Evolutionary conservation across 2,113 vertebrate genomes (phyloP), one percentile per base, ranked within the genome.

Genomic region (Carlito syrichta): DNA sequence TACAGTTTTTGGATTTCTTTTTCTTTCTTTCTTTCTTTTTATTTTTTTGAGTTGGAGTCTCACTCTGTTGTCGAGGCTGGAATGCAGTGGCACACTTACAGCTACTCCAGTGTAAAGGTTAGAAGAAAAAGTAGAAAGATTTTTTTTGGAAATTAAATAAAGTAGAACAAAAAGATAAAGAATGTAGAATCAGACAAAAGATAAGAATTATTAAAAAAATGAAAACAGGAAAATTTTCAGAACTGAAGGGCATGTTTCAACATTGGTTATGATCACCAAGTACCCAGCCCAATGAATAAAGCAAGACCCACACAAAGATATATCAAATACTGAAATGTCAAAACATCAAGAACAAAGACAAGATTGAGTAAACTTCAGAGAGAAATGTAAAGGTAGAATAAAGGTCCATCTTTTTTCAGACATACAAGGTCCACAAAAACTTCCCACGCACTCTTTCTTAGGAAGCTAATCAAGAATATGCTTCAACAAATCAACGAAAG

Each of bases 71-170:
- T n/a, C n/a, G n/a, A n/a, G n/a, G n/a, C n/a, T n/a, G n/a, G n/a
- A n/a, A n/a, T n/a, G n/a, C n/a, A n/a, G n/a, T n/a, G n/a, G n/a
- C n/a, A n/a, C n/a, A n/a, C n/a, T n/a, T n/a, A n/a, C n/a, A n/a
- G n/a, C n/a, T n/a, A n/a, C n/a, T n/a, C n/a, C n/a, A n/a, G n/a
- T n/a, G n/a, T n/a, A n/a, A n/a, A n/a, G n/a, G n/a, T n/a, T n/a
- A n/a, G n/a, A n/a, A 74, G 66, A 94, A 56, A 32, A 93, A 95
- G 38, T 89, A 87, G 52, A 77, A 92, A 52, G 43, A 95, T 40
- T 40, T 45, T 40, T 45, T 30, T 78, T 62, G 13, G 48, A 95
- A 77, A 38, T 93, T 68, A 90, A 93, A 95, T 77, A n/a, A 63
- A 78, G 54, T 43, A 88, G 40, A 58, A 68, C 12, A 81, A 96